Conservation (phyloP, 2,113 vertebrate species). For the Nesoenas mayeri region DNA sequence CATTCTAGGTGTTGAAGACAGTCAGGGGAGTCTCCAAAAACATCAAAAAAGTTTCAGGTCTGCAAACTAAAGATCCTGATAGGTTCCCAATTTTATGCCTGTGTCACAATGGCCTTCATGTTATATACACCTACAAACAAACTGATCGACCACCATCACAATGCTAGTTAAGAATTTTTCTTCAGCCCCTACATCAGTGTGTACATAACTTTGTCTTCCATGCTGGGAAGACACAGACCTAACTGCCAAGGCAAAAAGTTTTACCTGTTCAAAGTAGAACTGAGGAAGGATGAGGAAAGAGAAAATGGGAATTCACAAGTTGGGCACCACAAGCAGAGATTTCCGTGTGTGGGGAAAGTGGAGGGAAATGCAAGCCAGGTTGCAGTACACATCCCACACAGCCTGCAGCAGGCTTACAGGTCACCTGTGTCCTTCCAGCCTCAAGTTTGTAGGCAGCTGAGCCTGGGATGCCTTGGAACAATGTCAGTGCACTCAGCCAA, state of each 20-base stretch:
- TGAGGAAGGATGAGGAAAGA: background rate
- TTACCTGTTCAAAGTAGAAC: background rate
- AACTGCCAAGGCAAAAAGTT: background rate
- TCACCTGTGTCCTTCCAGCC: background rate
- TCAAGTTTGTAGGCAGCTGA: background rate
- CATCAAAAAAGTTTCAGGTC: background rate
- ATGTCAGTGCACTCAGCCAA: background rate
- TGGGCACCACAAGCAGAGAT: background rate
- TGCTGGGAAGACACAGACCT: fast-evolving
- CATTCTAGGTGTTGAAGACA: background rate
- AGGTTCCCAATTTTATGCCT: background rate
- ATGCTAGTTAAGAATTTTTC: background rate
- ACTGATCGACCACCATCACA: background rate
- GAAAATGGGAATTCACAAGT: background rate
- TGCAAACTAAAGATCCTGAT: background rate
- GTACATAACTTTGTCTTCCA: background rate
- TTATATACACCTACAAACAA: background rate
- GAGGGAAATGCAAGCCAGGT: background rate
- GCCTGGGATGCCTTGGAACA: background rate
- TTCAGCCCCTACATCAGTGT: background rate
- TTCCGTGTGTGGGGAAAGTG: background rate
- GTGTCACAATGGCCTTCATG: background rate
- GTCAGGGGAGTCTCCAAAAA: background rate
- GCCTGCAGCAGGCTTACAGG: background rate
- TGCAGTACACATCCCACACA: too few species aligned